Percentiles rank a stretch among this genome's conserved stretches.
phyloP scores from a whole-genome alignment of 1,140 invertebrate genomes.

The Anoplolepis gracilipes region DNA sequence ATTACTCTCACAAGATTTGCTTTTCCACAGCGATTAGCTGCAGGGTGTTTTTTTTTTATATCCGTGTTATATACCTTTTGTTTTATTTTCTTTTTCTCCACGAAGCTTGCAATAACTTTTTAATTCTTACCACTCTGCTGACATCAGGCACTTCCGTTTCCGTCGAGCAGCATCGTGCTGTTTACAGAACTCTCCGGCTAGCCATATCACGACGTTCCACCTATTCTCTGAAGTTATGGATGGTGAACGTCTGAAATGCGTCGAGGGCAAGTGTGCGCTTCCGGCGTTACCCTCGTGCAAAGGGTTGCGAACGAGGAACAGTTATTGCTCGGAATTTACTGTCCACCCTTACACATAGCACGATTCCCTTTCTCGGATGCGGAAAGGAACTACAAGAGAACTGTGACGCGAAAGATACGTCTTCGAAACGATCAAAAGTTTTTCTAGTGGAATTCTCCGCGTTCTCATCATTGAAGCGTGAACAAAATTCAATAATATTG shows the following conservation, averaged over 20 bases:
- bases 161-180: slow-evolving; percentile 70
- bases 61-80: slow-evolving; percentile 46
- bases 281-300: not conserved
- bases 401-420: slow-evolving; percentile 20
- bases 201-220: slow-evolving; percentile 44
- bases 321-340: slow-evolving; percentile 55
- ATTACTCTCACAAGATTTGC: not conserved
- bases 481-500: not conserved
- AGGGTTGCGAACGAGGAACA: slow-evolving; percentile 19
- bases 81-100: slow-evolving; percentile 52
- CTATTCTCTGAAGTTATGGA: slow-evolving; percentile 68
- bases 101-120: slow-evolving; percentile 72
- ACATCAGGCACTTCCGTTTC: slow-evolving; percentile 70
- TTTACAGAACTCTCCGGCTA: slow-evolving; percentile 76
- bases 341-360: slow-evolving; percentile 9
- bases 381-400: not conserved
- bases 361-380: slow-evolving; percentile 13
- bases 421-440: not conserved
- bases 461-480: not conserved
- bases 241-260: slow-evolving; percentile 62
- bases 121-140: slow-evolving; percentile 53
- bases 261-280: slow-evolving; percentile 23
- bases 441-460: not conserved
- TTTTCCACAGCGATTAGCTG: not conserved
- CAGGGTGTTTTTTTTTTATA: not conserved